A percentile compares a stretch with the other conserved stretches of the same genome.
These are phyloP conservation scores for Ichneumon xanthorius DNA, from an alignment of 2,888 invertebrate species.

Conservation along the genomic window DNA sequence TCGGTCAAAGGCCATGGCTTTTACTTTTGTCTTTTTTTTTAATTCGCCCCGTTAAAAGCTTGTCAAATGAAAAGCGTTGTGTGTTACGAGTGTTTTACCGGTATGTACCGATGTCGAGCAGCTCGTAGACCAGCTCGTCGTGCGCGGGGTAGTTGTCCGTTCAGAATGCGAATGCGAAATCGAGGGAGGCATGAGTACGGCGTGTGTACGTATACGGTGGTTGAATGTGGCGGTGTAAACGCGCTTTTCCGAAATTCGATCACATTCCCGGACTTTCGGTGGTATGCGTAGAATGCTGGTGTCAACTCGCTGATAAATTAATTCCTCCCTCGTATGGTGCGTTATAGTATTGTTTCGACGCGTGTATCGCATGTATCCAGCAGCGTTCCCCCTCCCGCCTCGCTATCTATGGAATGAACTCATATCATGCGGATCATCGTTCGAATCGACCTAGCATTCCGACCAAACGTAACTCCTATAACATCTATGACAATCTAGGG, in stretches of 20 bases:
- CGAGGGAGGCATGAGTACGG: conserved; percentile 9
- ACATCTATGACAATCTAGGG: not conserved
- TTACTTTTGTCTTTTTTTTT: not conserved
- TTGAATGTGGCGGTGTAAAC: conserved; percentile 44
- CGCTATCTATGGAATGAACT: not conserved
- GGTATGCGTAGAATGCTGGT: conserved; percentile 7
- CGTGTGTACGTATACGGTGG: not conserved
- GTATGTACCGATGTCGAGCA: conserved; percentile 43
- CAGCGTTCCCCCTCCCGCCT: not conserved
- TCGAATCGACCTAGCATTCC: not conserved
- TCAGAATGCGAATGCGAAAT: conserved; percentile 31
- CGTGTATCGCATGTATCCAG: conserved; percentile 4
- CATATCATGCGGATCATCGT: not conserved
- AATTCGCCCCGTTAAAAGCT: conserved; percentile 14
- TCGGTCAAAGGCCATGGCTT: not conserved
- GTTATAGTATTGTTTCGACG: conserved; percentile 3
- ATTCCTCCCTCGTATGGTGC: conserved; percentile 17
- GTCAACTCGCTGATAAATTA: conserved; percentile 48
- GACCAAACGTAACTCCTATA: not conserved
- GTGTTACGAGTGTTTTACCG: conserved; percentile 43
- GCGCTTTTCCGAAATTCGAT: conserved; percentile 40
- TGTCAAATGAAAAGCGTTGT: conserved; percentile 36
- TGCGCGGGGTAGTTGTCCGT: conserved; percentile 21
- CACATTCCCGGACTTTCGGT: conserved; percentile 7
- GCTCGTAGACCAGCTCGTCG: conserved; percentile 35